Base-by-base conservation (phyloP, 2,888 invertebrate genomes). In the Agrotis clavis region DNA sequence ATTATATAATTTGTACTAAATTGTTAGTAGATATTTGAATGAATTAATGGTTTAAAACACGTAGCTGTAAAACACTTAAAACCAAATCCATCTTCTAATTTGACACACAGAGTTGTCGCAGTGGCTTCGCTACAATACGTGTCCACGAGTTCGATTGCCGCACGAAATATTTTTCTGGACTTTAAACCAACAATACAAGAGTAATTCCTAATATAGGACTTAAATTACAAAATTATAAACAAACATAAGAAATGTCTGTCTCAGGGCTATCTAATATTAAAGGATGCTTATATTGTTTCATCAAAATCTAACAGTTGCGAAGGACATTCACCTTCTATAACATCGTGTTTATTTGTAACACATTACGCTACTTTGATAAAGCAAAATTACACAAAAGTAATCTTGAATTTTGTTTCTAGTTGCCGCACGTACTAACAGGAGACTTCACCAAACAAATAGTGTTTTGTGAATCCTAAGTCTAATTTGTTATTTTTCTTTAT, bases 321-420 rank as follows among this genome's bases (percentile, higher is more conserved):
- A 61, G 82, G 50, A 19, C 74, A 30, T 77, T 83, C 66, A 84
- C 70, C 77, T 80, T 67, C 30, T 60, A 53, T 63, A 59, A 51
- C 19, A 54, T 50, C 30, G 41, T 54, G 48, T 57, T 72, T 71
- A 77, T 67, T 51, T 35, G 5, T 64, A n/a, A 76, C 45, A 56
- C 54, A 51, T 68, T 11, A 64, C 65, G 7, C 21, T 53, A 48
- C 48, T 47, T 62, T 50, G n/a, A 16, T 59, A 53, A 63, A 60
- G 30, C 50, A 50, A 68, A 65, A 73, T 63, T 64, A 71, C 67
- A 81, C 57, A 65, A 1, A 18, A 14, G 35, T 75, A 61, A 83
- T 81, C 70, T 56, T 19, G n/a, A 51, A 48, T 62, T 45, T 61
- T 35, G 25, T 81, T 81, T 77, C 45, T 77, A 53, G 59, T 80